phyloP scores from a whole-genome alignment of 1,140 invertebrate genomes.

The Apis mellifera region DNA sequence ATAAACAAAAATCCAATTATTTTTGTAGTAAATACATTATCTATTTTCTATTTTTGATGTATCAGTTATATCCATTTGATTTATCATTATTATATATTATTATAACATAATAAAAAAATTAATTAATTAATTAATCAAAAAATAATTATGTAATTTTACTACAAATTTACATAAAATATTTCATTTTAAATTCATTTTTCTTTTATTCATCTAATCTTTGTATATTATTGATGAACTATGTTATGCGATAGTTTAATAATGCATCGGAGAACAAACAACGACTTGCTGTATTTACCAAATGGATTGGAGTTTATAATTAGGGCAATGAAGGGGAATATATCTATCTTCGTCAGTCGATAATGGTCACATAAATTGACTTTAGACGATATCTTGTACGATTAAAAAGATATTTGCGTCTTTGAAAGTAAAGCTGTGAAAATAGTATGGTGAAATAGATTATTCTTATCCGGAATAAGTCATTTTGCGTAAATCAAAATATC shows the following conservation, averaged over 20 bases:
- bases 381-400: slow-evolving; percentile 44
- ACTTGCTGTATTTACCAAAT: slow-evolving; percentile 68
- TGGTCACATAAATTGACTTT: slow-evolving; percentile 38
- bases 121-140: neutral
- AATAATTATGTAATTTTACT: neutral
- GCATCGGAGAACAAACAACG: slow-evolving; percentile 60
- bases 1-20: too few relatives aligned
- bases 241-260: slow-evolving; percentile 53
- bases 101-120: too few relatives aligned
- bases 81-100: too few relatives aligned
- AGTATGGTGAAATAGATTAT: neutral
- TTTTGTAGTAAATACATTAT: too few relatives aligned
- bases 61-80: too few relatives aligned
- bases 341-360: slow-evolving; percentile 34
- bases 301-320: slow-evolving; percentile 68
- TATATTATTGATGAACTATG: slow-evolving; percentile 57
- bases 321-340: slow-evolving; percentile 57
- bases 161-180: slow-evolving; percentile 21
- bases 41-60: too few relatives aligned
- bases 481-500: neutral
- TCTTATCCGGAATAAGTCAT: slow-evolving; percentile 1
- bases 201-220: slow-evolving; percentile 50
- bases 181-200: slow-evolving; percentile 17
- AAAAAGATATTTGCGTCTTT: slow-evolving; percentile 41
- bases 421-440: slow-evolving; percentile 4